Evolutionary conservation across 2,888 invertebrate genomes (phyloP), one percentile per base, ranked within the genome.

Genomic region (Acrobasis suavella): DNA sequence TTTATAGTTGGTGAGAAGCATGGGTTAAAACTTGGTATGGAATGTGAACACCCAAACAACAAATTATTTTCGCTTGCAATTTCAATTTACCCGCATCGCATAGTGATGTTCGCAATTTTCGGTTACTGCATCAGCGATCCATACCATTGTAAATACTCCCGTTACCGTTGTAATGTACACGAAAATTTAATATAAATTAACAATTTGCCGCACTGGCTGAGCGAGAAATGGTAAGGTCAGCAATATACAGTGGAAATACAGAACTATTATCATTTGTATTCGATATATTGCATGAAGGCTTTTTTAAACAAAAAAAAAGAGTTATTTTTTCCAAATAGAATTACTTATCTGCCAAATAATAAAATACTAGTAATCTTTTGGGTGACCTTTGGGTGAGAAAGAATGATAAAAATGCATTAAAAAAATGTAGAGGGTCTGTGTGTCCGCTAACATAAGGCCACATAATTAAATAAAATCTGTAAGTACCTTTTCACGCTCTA

Each of bases 201-300:
- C 59, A 50, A 60, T 60, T 60, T 60, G 0, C 38, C 50, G 38
- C 37, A 7, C 5, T 50, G 37, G 38, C 59, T 50, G 59, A 50
- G 50, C 59, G 50, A 39, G 32, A 42, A 52, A 60, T 60, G 15
- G 52, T 6, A 5, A 50, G 50, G 42, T 50, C 39, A 46, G 64
- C 63, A 63, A 58, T 66, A 64, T 64, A 60, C 63, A 50, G 50
- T 12, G 62, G 55, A 63, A 62, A 64, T 58, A 62, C 62, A 58
- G 46, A n/a, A 42, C 22, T 58, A 58, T 17, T 39, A 46, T n/a
- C n/a, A 46, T 46, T 46, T 46, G 46, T 56, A 56, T 17, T 39
- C 10, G 16, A 39, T 39, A 39, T 16, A 9, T 16, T 16, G 38
- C 7, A 54, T 16, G 32, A 37, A 54, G 32, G 32, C 54, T 15